Evolutionary conservation across 2,888 invertebrate species (phyloP).

Genomic region (Hyppa rectilinea): DNA sequence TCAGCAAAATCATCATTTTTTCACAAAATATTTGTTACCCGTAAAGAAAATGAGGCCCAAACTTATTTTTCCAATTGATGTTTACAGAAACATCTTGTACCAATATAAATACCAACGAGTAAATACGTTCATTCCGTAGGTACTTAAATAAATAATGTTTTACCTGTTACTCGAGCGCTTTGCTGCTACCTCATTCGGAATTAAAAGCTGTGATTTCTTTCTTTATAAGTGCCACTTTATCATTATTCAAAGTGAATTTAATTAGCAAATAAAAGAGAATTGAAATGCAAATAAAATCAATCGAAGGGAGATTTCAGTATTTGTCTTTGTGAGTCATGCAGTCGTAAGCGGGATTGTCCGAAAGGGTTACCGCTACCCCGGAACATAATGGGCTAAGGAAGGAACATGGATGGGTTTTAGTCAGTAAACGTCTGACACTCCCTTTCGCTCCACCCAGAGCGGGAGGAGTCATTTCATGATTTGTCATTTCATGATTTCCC

Average conservation of each 20-base stretch:
- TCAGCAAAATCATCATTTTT: neutral
- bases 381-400: no score
- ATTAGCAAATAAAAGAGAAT: no score
- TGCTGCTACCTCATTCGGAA: slow-evolving; percentile 42
- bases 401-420: no score
- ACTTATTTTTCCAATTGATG: slow-evolving; percentile 25
- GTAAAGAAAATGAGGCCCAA: slow-evolving; percentile 11
- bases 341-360: no score
- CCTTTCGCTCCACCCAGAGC: no score
- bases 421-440: no score
- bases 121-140: slow-evolving; percentile 42
- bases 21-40: neutral
- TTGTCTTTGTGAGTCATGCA: neutral
- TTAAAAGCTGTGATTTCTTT: slow-evolving; percentile 50
- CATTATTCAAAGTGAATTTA: slow-evolving; percentile 14
- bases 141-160: slow-evolving; percentile 60
- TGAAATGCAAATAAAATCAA: slow-evolving; percentile 12
- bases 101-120: slow-evolving; percentile 44
- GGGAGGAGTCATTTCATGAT: no score
- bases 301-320: neutral
- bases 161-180: slow-evolving; percentile 52
- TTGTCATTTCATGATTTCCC: no score
- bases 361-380: no score
- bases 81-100: slow-evolving; percentile 44
- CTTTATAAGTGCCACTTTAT: slow-evolving; percentile 23